phyloP scores from a whole-genome alignment of 92 coral and sea anemone species.

The Paragorgia papillata region DNA sequence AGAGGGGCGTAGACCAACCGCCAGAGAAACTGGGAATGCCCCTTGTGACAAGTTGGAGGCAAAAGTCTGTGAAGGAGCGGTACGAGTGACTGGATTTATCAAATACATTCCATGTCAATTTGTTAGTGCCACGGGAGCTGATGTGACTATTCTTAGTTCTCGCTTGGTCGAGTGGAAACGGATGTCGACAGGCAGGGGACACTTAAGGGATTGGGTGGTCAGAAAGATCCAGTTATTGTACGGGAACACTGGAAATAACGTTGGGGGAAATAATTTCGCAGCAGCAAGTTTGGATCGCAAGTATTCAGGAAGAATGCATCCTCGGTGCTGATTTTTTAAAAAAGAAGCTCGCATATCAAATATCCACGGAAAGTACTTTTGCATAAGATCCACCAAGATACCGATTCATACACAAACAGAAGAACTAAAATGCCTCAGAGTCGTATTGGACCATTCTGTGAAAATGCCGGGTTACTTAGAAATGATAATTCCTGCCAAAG shows the following conservation, averaged over 20 bases:
- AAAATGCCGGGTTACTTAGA: constrained; percentile 26
- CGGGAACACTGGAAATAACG: too few relatives aligned
- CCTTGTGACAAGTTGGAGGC: not conserved
- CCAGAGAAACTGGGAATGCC: not conserved
- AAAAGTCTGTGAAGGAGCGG: not conserved
- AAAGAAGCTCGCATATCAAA: constrained; percentile 19
- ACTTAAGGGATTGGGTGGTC: constrained; percentile 30
- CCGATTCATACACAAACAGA: not conserved
- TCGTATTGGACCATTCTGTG: constrained; percentile 34
- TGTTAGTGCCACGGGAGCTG: constrained; percentile 34
- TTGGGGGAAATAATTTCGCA: not conserved
- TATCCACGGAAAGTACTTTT: constrained; percentile 7
- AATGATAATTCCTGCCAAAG: constrained; percentile 40
- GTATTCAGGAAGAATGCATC: constrained; percentile 43
- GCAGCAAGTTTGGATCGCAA: constrained; percentile 27
- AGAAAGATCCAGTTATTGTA: constrained; percentile 37
- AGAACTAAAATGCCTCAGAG: constrained; percentile 12
- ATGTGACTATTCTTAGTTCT: constrained; percentile 27
- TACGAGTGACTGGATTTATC: constrained; percentile 7
- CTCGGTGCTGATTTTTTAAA: constrained; percentile 46
- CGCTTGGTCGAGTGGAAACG: not conserved
- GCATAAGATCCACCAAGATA: constrained; percentile 4
- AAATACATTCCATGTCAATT: constrained; percentile 11
- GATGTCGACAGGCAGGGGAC: constrained; percentile 5
- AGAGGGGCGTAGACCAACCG: not conserved